Conservation (phyloP, 2,888 invertebrate species). For the Eurytoma adleriae region DNA sequence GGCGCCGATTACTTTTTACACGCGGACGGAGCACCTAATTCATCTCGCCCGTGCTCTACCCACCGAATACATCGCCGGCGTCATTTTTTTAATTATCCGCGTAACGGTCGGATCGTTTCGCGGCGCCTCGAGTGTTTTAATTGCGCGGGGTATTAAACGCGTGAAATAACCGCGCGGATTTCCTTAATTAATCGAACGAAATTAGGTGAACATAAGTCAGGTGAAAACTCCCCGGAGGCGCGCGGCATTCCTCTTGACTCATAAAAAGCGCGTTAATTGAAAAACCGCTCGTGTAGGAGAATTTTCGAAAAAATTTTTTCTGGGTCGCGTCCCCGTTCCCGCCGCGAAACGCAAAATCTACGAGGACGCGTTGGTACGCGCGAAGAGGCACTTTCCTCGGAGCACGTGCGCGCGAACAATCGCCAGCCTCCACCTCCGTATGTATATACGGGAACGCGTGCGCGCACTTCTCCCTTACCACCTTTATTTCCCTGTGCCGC, state of each 20-base stretch:
- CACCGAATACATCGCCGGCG: constrained; percentile 13
- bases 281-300: no score
- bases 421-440: no score
- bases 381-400: constrained; percentile 17
- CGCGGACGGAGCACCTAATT: constrained; percentile 44
- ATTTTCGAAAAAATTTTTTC: no score
- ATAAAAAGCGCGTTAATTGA: no score
- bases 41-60: constrained; percentile 29
- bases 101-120: constrained; percentile 1
- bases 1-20: constrained; percentile 53
- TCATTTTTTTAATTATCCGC: constrained; percentile 35
- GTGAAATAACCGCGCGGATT: no score
- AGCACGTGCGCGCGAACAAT: constrained; percentile 1
- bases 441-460: background rate
- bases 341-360: no score
- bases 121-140: background rate
- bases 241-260: no score
- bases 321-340: no score
- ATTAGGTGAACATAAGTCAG: no score
- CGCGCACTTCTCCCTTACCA: background rate
- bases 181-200: no score
- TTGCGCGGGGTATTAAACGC: background rate
- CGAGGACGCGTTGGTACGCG: no score
- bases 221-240: no score
- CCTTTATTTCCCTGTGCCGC: background rate